phyloP scores from a whole-genome alignment of 64 coral and sea anemone genomes.

The Trachythela sp. region DNA sequence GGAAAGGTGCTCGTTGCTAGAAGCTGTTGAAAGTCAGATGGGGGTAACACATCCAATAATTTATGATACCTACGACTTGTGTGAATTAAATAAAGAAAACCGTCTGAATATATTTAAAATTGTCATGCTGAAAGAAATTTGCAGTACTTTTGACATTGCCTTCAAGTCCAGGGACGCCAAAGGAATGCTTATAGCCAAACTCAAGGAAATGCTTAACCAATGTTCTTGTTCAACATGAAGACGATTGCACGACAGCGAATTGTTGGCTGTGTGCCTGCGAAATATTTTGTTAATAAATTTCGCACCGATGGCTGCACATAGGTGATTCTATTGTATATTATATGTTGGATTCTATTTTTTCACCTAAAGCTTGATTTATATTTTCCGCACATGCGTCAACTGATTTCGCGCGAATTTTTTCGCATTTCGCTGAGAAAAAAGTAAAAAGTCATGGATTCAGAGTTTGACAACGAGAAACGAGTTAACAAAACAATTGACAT shows the following conservation, averaged over 20 bases:
- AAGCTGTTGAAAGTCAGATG: constrained; percentile 31
- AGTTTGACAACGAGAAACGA: not conserved
- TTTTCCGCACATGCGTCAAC: not conserved
- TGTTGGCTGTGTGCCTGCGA: not conserved
- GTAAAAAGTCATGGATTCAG: not conserved
- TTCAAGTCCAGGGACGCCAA: constrained; percentile 45
- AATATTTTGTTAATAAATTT: too few relatives aligned
- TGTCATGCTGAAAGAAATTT: constrained; percentile 59
- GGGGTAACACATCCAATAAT: constrained; percentile 47
- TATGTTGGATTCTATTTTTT: too few relatives aligned
- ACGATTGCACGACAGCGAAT: not conserved
- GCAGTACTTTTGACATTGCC: constrained; percentile 48
- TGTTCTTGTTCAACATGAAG: constrained; percentile 21
- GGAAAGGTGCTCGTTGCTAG: constrained; percentile 41
- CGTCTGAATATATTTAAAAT: constrained; percentile 39
- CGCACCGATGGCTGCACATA: too few relatives aligned
- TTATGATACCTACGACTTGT: constrained; percentile 52
- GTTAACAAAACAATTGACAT: not conserved
- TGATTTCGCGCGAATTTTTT: not conserved
- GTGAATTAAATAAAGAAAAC: constrained; percentile 28
- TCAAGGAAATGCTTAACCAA: constrained; percentile 40
- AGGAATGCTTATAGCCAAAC: constrained; percentile 34
- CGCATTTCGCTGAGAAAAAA: too few relatives aligned
- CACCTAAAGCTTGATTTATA: too few relatives aligned
- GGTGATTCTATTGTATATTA: too few relatives aligned